Evolutionary conservation across 2,888 invertebrate species (phyloP).

Genomic region (Oscheius sp.): DNA sequence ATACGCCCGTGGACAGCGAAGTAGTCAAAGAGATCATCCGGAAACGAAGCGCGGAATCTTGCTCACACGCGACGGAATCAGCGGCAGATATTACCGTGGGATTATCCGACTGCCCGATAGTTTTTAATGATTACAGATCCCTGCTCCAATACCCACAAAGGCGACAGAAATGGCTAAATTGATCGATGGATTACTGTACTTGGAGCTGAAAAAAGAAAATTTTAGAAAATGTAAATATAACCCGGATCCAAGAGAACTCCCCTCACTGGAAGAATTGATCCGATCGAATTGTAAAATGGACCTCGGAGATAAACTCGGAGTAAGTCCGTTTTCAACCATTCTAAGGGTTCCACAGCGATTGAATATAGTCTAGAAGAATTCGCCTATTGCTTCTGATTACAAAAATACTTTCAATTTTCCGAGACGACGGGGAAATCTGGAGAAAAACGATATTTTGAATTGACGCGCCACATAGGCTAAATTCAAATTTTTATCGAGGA

Average conservation of each 20-base stretch:
- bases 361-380: too few relatives aligned
- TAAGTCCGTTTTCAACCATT: too few relatives aligned
- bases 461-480: too few relatives aligned
- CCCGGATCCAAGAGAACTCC: constrained; percentile 36
- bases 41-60: constrained; percentile 17
- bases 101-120: not conserved
- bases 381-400: not conserved
- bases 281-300: constrained; percentile 27
- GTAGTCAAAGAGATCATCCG: constrained; percentile 26
- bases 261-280: constrained; percentile 24
- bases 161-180: constrained; percentile 41
- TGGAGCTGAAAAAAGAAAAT: constrained; percentile 52
- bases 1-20: constrained; percentile 23
- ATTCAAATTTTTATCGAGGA: too few relatives aligned
- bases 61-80: not conserved
- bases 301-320: constrained; percentile 43
- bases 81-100: not conserved
- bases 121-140: constrained; percentile 21
- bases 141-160: constrained; percentile 7
- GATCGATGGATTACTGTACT: constrained; percentile 51
- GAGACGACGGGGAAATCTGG: not conserved
- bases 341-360: too few relatives aligned
- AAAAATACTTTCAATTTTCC: too few relatives aligned
- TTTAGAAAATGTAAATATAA: constrained; percentile 50
- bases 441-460: not conserved